A percentile compares a stretch with the other conserved stretches of the same genome.
Conservation (phyloP, 1,140 invertebrate species). For the Rhyzopertha dominica region DNA sequence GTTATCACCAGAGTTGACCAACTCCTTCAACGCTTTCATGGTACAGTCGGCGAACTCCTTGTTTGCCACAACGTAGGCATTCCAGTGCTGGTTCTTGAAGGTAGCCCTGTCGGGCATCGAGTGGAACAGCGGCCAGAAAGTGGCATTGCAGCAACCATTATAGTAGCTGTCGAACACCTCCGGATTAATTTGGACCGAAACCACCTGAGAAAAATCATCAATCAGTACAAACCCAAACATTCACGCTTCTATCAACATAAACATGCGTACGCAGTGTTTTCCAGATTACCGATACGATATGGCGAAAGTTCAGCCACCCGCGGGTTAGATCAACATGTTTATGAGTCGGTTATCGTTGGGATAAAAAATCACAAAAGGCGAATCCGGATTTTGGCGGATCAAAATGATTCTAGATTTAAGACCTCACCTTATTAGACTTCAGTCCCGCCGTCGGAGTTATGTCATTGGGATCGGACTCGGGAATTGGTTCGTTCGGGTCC, state of each 20-base stretch:
- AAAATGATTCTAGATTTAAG: neutral
- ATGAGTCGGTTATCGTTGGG: too few relatives aligned
- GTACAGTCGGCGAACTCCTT: constrained; percentile 77
- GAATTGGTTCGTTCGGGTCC: constrained; percentile 68
- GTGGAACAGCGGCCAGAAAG: constrained; percentile 88
- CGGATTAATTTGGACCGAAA: constrained; percentile 71
- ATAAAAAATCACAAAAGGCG: too few relatives aligned
- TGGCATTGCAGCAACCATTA: constrained; percentile 88
- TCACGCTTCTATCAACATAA: too few relatives aligned
- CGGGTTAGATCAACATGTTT: too few relatives aligned
- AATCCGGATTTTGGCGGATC: neutral
- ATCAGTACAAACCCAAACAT: too few relatives aligned
- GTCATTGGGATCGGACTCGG: constrained; percentile 79
- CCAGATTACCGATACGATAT: too few relatives aligned
- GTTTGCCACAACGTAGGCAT: constrained; percentile 75
- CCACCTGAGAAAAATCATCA: constrained; percentile 62
- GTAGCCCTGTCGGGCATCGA: constrained; percentile 75
- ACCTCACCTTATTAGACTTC: constrained; percentile 67
- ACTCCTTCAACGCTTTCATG: constrained; percentile 62
- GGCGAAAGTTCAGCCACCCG: constrained; percentile 5
- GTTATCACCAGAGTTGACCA: constrained; percentile 55
- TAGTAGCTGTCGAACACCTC: constrained; percentile 79
- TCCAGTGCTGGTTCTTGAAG: constrained; percentile 67
- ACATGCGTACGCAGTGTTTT: too few relatives aligned
- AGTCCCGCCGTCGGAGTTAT: constrained; percentile 79